Conservation (phyloP, 2,113 vertebrate species). For the Malurus cyaneus region DNA sequence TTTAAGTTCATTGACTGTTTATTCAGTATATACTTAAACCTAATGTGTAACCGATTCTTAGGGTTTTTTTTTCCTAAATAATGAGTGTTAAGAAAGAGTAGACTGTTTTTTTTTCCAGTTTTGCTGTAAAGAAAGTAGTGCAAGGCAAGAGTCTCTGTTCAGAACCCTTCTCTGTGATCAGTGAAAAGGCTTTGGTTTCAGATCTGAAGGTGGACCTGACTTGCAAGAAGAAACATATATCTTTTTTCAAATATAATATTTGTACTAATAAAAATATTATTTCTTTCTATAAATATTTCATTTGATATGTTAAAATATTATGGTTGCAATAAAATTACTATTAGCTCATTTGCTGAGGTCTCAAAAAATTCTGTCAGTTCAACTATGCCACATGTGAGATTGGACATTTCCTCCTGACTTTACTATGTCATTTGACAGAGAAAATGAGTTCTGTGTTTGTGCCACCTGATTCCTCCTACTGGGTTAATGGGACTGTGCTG, state of each 20-base stretch:
- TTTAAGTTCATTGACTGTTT: neutral
- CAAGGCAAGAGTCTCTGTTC: neutral
- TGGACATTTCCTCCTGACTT: neutral
- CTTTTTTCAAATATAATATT: neutral
- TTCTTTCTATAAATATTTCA: neutral
- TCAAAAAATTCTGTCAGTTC: neutral
- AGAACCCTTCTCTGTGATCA: neutral
- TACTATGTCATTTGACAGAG: neutral
- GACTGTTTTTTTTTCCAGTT: neutral
- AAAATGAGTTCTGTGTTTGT: neutral
- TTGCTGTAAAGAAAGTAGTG: neutral
- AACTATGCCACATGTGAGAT: neutral
- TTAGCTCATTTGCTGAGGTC: neutral
- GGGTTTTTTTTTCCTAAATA: neutral
- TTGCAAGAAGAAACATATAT: accelerated
- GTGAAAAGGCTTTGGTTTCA: neutral
- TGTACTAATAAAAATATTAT: neutral
- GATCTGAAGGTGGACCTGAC: neutral
- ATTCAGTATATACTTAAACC: neutral
- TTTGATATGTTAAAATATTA: neutral
- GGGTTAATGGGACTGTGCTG: neutral
- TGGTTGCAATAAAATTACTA: neutral
- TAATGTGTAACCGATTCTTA: neutral
- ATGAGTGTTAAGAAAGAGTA: neutral
- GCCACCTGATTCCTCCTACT: neutral